phyloP scores from a whole-genome alignment of 2,113 vertebrate genomes.

The Paramormyrops kingsleyae region DNA sequence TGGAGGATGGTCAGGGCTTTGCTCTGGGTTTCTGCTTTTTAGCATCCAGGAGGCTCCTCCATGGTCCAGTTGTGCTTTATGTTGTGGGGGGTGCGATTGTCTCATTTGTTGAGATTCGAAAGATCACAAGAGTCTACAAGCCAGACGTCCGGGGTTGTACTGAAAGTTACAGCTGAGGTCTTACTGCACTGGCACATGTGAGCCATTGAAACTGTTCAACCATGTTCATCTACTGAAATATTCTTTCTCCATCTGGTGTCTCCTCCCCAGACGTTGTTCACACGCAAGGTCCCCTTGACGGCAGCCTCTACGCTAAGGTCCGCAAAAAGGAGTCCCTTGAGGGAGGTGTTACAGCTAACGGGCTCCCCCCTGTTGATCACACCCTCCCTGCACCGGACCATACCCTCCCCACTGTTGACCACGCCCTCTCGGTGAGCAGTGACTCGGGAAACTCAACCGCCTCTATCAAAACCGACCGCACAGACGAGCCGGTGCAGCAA shows the following conservation, averaged over 20 bases:
- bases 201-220: background rate
- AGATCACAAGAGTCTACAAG: slow-evolving; percentile 29
- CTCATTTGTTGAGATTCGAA: background rate
- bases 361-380: slow-evolving; percentile 57
- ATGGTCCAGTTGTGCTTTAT: background rate
- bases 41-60: background rate
- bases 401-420: slow-evolving; percentile 67
- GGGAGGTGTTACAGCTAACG: slow-evolving; percentile 59
- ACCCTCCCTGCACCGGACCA: slow-evolving; percentile 44
- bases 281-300: slow-evolving; percentile 90
- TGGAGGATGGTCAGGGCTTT: background rate
- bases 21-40: background rate
- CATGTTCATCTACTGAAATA: slow-evolving; percentile 5
- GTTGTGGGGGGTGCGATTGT: background rate
- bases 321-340: slow-evolving; percentile 90
- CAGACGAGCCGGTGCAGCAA: slow-evolving; percentile 66
- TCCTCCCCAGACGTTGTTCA: slow-evolving; percentile 80
- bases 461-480: slow-evolving; percentile 92
- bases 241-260: slow-evolving; percentile 25
- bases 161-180: background rate
- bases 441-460: slow-evolving; percentile 96
- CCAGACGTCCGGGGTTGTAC: slow-evolving; percentile 27
- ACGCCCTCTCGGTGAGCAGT: slow-evolving; percentile 91
- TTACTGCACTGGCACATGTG: background rate
- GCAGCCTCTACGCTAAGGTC: slow-evolving; percentile 96